Base-by-base conservation (phyloP, 2,797 vertebrate genomes). In the Nyctibius grandis region DNA sequence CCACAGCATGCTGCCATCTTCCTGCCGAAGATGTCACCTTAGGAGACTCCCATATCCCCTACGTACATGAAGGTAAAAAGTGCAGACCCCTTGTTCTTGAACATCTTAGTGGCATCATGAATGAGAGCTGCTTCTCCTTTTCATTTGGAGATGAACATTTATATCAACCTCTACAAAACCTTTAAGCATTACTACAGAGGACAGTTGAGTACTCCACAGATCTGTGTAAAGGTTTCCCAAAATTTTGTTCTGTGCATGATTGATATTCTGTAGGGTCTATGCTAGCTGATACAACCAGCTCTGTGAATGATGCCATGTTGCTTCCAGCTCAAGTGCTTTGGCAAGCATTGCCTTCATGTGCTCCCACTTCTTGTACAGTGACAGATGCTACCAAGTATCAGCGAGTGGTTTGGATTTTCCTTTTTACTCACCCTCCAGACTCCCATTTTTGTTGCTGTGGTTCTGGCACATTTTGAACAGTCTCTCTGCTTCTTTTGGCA, bases 391-490 rank as follows among this genome's bases (percentile, higher is more conserved):
- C 88, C 69, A 90, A 80, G 61, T 48, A 84, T 63, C 73, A 90
- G 86, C 96, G 88, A 80, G 91, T 94, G 93, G 85, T 86, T 84
- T 93, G 92, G 86, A 95, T 96, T 90, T 96, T 95, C 80, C 79
- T 84, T 93, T 95, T 88, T 80, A 56, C 73, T 86, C 76, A 53
- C 36, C 60, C 83, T 93, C 57, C 48, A 68, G 61, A 81, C 29
- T 94, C 77, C 77, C 34, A 3, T 51, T 93, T 94, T 88, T 91
- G 47, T 88, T 94, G 36, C 86, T 91, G 48, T 86, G 76, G 42
- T 86, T 80, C 88, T 93, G 88, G 84, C 88, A 82, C 45, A 82
- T 90, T 95, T 95, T 84, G 54, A 77, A 59, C 48, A 81, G 83
- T 90, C 57, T 92, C 88, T 92, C 26, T 53, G 25, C 80, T 92